Percentiles rank a stretch among this genome's conserved stretches.
These are phyloP conservation scores for Hippocampus comes DNA, from an alignment of 2,113 vertebrate species.

Conservation along the genomic window DNA sequence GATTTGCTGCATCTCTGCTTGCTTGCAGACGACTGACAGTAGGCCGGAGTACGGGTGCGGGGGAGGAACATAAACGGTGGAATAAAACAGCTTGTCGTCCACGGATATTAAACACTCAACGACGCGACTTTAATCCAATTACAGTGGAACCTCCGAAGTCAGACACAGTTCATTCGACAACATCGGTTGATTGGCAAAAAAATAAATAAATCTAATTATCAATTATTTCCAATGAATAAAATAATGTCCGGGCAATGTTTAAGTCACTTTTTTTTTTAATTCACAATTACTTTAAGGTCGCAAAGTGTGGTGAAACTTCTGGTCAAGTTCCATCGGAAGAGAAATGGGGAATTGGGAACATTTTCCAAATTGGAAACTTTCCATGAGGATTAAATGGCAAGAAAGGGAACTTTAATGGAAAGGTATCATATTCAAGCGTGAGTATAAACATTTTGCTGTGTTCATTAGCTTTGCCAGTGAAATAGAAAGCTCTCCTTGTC, in stretches of 20 bases:
- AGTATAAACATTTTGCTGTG: no score
- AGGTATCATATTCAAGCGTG: no score
- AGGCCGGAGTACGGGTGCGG: slow-evolving; percentile 2
- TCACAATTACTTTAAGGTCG: no score
- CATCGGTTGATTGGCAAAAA: background rate
- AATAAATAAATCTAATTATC: background rate
- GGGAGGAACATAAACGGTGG: slow-evolving; percentile 1
- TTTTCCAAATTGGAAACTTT: no score
- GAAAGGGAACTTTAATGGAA: no score
- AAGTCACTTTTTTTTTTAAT: no score
- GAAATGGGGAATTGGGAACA: no score
- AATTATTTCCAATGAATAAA: background rate
- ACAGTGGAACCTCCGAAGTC: background rate
- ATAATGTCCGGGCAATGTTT: background rate
- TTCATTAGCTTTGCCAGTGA: no score
- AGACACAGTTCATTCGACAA: background rate
- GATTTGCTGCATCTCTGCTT: slow-evolving; percentile 34
- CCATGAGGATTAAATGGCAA: no score
- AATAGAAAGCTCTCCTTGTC: no score
- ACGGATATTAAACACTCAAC: slow-evolving; percentile 11
- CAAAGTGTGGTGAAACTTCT: no score
- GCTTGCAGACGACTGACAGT: slow-evolving; percentile 27
- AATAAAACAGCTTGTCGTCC: slow-evolving; percentile 11
- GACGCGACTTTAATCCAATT: background rate
- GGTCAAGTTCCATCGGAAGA: no score